Percentiles rank a stretch among this genome's conserved stretches.
Conservation (phyloP, 2,888 invertebrate species). For the Eurytoma californica region DNA sequence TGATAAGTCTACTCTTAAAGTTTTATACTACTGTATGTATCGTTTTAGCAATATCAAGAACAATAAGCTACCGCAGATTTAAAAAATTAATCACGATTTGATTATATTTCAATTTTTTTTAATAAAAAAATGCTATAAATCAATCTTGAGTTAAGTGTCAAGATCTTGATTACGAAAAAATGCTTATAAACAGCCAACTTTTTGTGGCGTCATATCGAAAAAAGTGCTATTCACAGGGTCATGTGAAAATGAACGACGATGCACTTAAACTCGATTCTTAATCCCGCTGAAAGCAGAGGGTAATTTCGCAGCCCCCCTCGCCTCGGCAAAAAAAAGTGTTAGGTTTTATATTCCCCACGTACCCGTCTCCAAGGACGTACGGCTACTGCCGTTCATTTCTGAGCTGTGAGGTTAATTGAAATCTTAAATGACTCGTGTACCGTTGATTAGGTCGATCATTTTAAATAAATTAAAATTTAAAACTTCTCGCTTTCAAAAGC, state of each 20-base stretch:
- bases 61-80: no score
- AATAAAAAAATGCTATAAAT: neutral
- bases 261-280: constrained; percentile 66
- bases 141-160: no score
- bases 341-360: constrained; percentile 55
- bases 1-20: no score
- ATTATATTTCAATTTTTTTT: neutral
- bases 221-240: constrained; percentile 19
- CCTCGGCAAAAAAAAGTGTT: neutral
- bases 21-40: no score
- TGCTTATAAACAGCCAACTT: no score
- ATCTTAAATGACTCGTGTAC: constrained; percentile 34
- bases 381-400: constrained; percentile 44
- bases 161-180: no score
- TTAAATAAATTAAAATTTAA: neutral
- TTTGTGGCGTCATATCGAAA: constrained; percentile 8
- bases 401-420: constrained; percentile 46
- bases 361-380: constrained; percentile 44
- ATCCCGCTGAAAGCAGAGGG: constrained; percentile 69
- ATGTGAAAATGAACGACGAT: constrained; percentile 62
- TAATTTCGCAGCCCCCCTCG: constrained; percentile 59
- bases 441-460: constrained; percentile 14
- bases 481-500: no score
- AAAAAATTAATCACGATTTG: no score
- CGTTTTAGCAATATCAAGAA: no score